Evolutionary conservation across 2,113 vertebrate genomes (phyloP), one percentile per base, ranked within the genome.

Genomic region (Catharus bicknelli): DNA sequence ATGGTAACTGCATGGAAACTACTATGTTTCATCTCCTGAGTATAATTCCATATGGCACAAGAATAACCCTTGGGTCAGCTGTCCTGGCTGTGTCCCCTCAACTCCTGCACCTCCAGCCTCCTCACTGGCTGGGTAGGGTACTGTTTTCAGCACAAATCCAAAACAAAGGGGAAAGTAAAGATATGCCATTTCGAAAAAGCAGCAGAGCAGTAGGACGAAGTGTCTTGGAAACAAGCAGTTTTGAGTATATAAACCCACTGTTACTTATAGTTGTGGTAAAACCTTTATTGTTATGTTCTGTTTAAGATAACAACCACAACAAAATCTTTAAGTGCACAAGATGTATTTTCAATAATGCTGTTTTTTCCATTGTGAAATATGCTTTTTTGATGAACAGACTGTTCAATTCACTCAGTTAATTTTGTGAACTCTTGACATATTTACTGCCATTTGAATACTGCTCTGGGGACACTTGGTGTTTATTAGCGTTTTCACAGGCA

Each of bases 71-170:
- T 61, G 54, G 40, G 13, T 55, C 34, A 75, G 25, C 62, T 75
- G 11, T 62, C 21, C 54, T 42, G 7, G 26, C 34, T 54, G 26
- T 68, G 25, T 27, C 42, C 34, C 14, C 10, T 50, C 34, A 69
- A 1, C 8, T 55, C 34, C 26, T 42, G 48, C 30, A 23, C 42
- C 30, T 53, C 17, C 40, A 68, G 12, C 55, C 54, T 68, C 42
- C 25, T 62, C 0, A 0, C 12, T 62, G 34, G 30, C 0, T 0
- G 62, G 6, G 26, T 61, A 21, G 14, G 13, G 6, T 61, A 16
- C 9, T 9, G 29, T 55, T 76, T 69, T 55, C 48, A 55, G 17
- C 70, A 69, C 26, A 68, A 62, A 83, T 36, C 14, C 30, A 16
- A 55, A 83, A 32, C 54, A 83, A 76, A 48, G 19, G 34, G 25